Percentiles rank a stretch among this genome's conserved stretches.
Conservation (phyloP, 2,113 vertebrate genomes). For the Tetrax tetrax region DNA sequence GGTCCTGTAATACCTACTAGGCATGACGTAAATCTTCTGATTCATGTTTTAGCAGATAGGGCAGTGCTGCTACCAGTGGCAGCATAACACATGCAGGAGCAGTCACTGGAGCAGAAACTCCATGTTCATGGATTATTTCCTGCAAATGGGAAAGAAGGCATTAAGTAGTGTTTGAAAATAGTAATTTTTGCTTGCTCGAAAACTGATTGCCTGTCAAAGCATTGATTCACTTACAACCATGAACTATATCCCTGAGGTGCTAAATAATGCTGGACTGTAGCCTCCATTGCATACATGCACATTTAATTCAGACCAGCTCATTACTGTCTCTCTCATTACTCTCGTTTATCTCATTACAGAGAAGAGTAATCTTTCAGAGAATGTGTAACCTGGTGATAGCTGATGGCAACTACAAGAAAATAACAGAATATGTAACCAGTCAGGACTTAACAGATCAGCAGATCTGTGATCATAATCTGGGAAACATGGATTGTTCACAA, state of each 20-base stretch:
- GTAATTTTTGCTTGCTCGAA: background rate
- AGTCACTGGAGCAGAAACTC: background rate
- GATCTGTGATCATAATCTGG: background rate
- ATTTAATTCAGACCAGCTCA: background rate
- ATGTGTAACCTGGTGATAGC: background rate
- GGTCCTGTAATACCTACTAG: background rate
- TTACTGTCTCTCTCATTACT: background rate
- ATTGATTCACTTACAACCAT: background rate
- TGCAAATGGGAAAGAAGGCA: background rate
- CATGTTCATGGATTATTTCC: background rate
- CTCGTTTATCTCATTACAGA: background rate
- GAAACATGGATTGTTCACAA: background rate
- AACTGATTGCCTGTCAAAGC: background rate
- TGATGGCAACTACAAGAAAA: background rate
- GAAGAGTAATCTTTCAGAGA: background rate
- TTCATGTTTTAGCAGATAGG: background rate
- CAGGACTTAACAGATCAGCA: background rate
- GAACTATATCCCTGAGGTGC: background rate
- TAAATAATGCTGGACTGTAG: background rate
- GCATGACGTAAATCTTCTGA: background rate
- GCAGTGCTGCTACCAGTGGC: background rate
- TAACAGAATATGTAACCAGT: background rate
- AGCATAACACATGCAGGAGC: background rate
- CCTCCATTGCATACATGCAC: background rate
- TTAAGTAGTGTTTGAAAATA: background rate